phyloP scores from a whole-genome alignment of 1,140 invertebrate species.

The Stratiolaelaps scimitus region DNA sequence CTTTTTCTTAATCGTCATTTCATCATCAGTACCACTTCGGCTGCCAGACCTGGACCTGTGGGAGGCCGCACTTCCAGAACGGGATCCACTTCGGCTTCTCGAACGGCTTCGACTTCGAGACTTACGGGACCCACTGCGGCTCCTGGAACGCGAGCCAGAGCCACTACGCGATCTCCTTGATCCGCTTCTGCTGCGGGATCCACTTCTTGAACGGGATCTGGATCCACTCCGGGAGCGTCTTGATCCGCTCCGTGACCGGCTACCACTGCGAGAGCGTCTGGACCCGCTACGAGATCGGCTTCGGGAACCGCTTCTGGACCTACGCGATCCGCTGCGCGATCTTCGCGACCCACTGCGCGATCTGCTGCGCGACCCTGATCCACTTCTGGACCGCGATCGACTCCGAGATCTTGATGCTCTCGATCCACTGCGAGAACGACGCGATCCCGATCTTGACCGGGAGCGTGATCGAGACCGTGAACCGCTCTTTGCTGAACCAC shows the following conservation, averaged over 20 bases:
- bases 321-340: conserved; percentile 6
- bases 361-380: conserved; percentile 5
- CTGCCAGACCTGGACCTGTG: background rate
- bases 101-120: conserved; percentile 3
- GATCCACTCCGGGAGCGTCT: background rate
- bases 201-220: conserved; percentile 2
- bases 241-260: background rate
- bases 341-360: background rate
- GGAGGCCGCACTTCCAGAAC: background rate
- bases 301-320: background rate
- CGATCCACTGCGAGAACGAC: conserved; percentile 8
- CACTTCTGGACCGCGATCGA: conserved; percentile 1
- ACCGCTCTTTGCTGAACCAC: background rate
- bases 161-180: background rate
- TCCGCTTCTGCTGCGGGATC: background rate
- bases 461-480: conserved; percentile 1
- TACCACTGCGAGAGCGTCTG: conserved; percentile 1
- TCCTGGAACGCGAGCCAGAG: conserved; percentile 5
- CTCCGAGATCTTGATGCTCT: background rate
- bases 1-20: conserved; percentile 29
- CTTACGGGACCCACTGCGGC: background rate
- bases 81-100: background rate
- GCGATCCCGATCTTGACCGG: background rate
- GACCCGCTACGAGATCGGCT: background rate
- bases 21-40: conserved; percentile 8